Evolutionary conservation across 2,888 invertebrate genomes (phyloP), one percentile per base, ranked within the genome.

Genomic region (Ophion costatus): DNA sequence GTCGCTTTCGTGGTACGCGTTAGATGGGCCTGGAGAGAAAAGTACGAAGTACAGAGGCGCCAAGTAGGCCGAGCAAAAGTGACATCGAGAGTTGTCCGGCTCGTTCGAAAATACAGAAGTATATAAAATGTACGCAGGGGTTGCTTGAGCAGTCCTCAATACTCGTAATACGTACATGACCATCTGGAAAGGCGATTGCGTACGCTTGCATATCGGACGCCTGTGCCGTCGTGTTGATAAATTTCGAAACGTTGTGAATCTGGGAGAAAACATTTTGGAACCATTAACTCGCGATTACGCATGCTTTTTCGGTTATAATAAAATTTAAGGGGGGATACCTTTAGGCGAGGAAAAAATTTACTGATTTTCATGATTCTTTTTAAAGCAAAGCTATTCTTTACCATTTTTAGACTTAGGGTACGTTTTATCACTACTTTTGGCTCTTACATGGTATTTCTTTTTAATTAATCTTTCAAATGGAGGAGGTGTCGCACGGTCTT

Each of bases 131-230:
- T 51, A 51, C 51, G 5, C 51, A 14, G 17, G 51, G 5, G 14
- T 51, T 5, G 11, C 17, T 51, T 14, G 51, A 51, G 17, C 17
- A n/a, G 51, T 51, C 17, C 51, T 3, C 4, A 0, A 51, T 51
- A 17, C 17, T 51, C 17, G 0, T 17, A 14, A 63, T 24, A 83
- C 87, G 77, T 87, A 92, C 95, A 76, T 95, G 93, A 88, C 94
- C 93, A 80, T 94, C 94, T 45, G 95, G 94, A 90, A 96, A 95
- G 80, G 95, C 94, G 86, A 97, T 91, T 5, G 95, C 95, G 94
- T 95, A 96, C 0, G 76, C 45, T n/a, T 64, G 24, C 2, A 51
- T n/a, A 7, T 33, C 70, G 2, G 71, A 29, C 59, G 42, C 38
- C 10, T 51, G 95, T 90, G 1, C 92, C 87, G 56, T 92, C n/a